A percentile compares a stretch with the other conserved stretches of the same genome.
These are phyloP conservation scores for Halocynthia aurantium DNA, from an alignment of 23 tunicate genomes.

Conservation along the genomic window DNA sequence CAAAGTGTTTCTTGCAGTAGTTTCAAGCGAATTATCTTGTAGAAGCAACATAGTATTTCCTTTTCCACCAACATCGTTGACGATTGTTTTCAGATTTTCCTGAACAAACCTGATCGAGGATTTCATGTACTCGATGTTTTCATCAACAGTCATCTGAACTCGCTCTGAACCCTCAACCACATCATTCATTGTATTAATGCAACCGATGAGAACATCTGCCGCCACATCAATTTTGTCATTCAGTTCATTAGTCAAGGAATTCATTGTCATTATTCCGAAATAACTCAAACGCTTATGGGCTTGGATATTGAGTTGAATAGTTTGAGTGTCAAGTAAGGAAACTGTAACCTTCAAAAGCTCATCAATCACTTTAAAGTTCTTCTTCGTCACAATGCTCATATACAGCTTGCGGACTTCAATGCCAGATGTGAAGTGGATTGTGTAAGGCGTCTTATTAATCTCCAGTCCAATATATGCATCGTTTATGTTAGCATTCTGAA, in stretches of 20 bases:
- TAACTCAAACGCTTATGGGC: slow-evolving; percentile 39
- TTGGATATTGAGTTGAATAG: slow-evolving; percentile 36
- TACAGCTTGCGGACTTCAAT: not conserved
- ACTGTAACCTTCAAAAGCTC: slow-evolving; percentile 30
- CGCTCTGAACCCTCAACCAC: slow-evolving; percentile 34
- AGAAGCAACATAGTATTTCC: too few relatives aligned
- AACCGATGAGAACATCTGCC: slow-evolving; percentile 34
- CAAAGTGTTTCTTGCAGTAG: too few relatives aligned
- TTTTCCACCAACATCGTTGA: too few relatives aligned
- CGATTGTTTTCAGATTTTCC: too few relatives aligned
- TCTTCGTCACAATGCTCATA: slow-evolving; percentile 30
- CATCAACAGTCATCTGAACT: slow-evolving; percentile 5
- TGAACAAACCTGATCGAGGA: too few relatives aligned
- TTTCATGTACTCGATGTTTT: slow-evolving; percentile 2
- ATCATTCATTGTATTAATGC: slow-evolving; percentile 29
- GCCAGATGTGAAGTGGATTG: slow-evolving; percentile 16
- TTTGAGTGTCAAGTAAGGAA: slow-evolving; percentile 34
- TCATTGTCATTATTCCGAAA: slow-evolving; percentile 20
- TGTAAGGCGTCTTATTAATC: slow-evolving; percentile 16
- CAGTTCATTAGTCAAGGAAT: slow-evolving; percentile 30
- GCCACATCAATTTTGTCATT: slow-evolving; percentile 50
- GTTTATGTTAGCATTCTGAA: not conserved
- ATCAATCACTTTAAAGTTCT: slow-evolving; percentile 26
- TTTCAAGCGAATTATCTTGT: too few relatives aligned
- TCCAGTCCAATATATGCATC: slow-evolving; percentile 5